These are phyloP conservation scores for Ammodytes dubius DNA, from an alignment of 2,113 vertebrate genomes.

Conservation along the genomic window DNA sequence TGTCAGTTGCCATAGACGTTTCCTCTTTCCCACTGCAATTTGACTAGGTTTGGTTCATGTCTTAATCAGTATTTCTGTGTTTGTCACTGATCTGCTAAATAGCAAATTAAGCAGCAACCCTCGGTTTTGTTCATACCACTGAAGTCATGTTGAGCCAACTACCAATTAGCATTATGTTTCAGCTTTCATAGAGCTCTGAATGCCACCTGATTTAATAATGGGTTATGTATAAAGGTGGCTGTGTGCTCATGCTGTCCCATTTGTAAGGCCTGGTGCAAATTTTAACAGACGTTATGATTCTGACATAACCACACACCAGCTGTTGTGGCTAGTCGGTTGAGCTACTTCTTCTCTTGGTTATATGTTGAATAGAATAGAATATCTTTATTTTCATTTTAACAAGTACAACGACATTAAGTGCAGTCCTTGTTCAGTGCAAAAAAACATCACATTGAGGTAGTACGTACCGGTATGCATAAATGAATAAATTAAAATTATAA, in stretches of 20 bases:
- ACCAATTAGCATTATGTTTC: not conserved
- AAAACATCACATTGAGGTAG: too few species aligned
- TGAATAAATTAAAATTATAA: too few species aligned
- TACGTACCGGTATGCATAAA: too few species aligned
- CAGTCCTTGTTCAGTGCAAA: too few species aligned
- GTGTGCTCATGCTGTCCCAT: not conserved
- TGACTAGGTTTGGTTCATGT: not conserved
- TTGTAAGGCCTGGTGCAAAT: not conserved
- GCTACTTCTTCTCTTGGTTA: too few species aligned
- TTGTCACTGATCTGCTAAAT: not conserved
- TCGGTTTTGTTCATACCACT: not conserved
- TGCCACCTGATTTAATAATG: not conserved
- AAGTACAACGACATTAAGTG: too few species aligned
- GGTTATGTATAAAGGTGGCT: not conserved
- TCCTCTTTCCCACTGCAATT: not conserved
- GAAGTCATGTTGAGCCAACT: not conserved
- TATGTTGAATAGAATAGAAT: too few species aligned
- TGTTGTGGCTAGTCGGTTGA: too few species aligned
- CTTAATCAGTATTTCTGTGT: conserved; percentile 1
- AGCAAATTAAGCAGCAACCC: not conserved
- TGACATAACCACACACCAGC: too few species aligned
- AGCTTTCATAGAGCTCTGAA: not conserved
- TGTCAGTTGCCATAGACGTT: not conserved
- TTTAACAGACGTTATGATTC: not conserved
- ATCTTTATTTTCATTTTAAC: too few species aligned